Conservation (phyloP, 2,113 vertebrate genomes). For the Apus apus region DNA sequence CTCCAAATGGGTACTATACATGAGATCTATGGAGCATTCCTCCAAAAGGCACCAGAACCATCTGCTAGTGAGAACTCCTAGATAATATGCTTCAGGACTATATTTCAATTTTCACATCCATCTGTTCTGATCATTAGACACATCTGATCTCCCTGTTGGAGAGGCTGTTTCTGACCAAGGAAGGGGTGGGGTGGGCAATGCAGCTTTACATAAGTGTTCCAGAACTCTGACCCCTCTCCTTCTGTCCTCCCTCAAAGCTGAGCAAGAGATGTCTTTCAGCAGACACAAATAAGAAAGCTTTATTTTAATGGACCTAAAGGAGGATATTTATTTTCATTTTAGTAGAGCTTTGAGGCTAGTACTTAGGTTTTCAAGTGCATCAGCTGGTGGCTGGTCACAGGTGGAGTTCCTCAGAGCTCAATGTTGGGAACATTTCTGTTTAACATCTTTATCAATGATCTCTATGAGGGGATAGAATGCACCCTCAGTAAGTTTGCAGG, state of each 20-base stretch:
- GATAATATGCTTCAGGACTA: constrained; percentile 37
- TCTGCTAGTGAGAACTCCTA: constrained; percentile 28
- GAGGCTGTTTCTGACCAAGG: background rate
- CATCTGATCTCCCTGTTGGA: constrained; percentile 29
- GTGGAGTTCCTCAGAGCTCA: too few relatives aligned
- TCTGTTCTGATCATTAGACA: constrained; percentile 55
- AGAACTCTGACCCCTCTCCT: background rate
- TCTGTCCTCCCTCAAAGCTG: background rate
- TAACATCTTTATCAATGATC: too few relatives aligned
- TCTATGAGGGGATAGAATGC: too few relatives aligned
- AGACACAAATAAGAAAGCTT: background rate
- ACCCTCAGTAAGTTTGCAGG: too few relatives aligned
- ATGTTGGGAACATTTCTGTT: too few relatives aligned
- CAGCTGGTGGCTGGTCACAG: too few relatives aligned
- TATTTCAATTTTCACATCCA: constrained; percentile 45
- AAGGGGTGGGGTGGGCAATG: background rate
- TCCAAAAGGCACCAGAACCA: constrained; percentile 1
- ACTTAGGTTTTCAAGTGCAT: background rate
- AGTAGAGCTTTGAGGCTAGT: background rate
- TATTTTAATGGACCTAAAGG: background rate
- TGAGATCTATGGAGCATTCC: background rate
- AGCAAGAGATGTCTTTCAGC: background rate
- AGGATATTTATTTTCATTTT: background rate
- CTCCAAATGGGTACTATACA: background rate
- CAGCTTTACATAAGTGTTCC: background rate